Conservation (phyloP, 2,113 vertebrate genomes). For the Cyprinodon tularosa region DNA sequence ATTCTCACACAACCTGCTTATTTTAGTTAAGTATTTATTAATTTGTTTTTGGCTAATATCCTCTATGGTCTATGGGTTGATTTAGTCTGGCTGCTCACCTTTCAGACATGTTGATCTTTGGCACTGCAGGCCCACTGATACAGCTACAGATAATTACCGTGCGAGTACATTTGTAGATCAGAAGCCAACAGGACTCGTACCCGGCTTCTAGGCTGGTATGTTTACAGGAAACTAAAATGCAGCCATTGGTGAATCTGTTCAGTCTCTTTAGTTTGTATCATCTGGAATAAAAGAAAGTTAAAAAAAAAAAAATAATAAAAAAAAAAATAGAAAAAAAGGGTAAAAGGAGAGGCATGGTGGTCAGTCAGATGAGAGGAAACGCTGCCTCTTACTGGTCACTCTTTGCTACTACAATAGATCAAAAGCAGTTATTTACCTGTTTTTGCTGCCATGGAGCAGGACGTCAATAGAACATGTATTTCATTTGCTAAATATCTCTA, state of each 20-base stretch:
- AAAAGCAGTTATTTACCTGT: conserved; percentile 14
- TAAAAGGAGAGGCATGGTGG: neutral
- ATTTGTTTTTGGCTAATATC: neutral
- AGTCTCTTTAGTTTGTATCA: neutral
- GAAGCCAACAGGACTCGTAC: neutral
- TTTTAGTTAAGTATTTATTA: neutral
- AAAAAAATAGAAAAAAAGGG: conserved; percentile 3
- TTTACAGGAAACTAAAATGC: neutral
- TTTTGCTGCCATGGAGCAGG: neutral
- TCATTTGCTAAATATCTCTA: neutral
- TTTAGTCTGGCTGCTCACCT: neutral
- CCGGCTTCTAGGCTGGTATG: neutral
- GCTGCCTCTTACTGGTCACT: conserved; percentile 67
- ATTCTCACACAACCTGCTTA: neutral
- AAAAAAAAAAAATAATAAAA: neutral
- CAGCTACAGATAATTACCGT: neutral
- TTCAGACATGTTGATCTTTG: neutral
- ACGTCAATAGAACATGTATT: neutral
- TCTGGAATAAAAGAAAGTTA: neutral
- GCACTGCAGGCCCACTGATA: neutral
- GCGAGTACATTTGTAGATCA: neutral
- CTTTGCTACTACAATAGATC: conserved; percentile 56
- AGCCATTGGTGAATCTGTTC: neutral
- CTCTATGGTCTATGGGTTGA: neutral
- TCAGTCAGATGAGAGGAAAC: conserved; percentile 69